Percentiles rank a stretch among this genome's conserved stretches.
Evolutionary conservation across 2,888 invertebrate species (phyloP).

Genomic region (Apamea crenata): DNA sequence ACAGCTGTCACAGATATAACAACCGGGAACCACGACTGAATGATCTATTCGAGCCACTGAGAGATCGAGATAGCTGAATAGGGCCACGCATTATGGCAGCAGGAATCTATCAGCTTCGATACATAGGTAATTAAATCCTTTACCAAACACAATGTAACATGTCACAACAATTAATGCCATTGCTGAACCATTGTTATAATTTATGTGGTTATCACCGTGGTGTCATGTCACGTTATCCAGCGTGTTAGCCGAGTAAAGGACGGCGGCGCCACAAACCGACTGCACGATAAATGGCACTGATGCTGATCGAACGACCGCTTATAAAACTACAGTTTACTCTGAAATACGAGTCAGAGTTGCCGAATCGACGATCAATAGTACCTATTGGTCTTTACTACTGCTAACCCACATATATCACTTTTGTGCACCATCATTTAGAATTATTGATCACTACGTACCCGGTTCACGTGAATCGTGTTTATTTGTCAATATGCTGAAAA

Average conservation of each 20-base stretch:
- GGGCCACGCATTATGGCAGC: no score
- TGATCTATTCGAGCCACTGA: conserved; percentile 13
- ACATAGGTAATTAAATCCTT: conserved; percentile 10
- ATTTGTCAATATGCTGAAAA: conserved; percentile 7
- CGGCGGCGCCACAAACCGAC: conserved; percentile 73
- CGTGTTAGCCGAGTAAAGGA: conserved; percentile 76
- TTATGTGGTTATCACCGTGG: conserved; percentile 68
- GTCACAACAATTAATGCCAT: conserved; percentile 25
- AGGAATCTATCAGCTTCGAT: conserved; percentile 18
- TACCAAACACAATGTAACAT: conserved; percentile 28
- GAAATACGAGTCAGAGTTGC: conserved; percentile 75
- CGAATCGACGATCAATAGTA: conserved; percentile 71
- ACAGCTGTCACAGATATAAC: conserved; percentile 27
- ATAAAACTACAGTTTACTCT: conserved; percentile 78
- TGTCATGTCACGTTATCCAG: conserved; percentile 81
- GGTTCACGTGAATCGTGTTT: conserved; percentile 5
- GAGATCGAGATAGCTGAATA: conserved; percentile 6
- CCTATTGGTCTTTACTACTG: conserved; percentile 57
- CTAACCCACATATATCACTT: conserved; percentile 70
- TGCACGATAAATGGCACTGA: conserved; percentile 76
- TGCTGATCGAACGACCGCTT: conserved; percentile 75
- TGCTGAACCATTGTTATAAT: conserved; percentile 56
- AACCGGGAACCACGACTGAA: background rate
- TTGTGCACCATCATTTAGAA: conserved; percentile 58
- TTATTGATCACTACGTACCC: conserved; percentile 36